A percentile compares a stretch with the other conserved stretches of the same genome.
phyloP scores from a whole-genome alignment of 2,113 vertebrate species.

The Scartelaos histophorus region DNA sequence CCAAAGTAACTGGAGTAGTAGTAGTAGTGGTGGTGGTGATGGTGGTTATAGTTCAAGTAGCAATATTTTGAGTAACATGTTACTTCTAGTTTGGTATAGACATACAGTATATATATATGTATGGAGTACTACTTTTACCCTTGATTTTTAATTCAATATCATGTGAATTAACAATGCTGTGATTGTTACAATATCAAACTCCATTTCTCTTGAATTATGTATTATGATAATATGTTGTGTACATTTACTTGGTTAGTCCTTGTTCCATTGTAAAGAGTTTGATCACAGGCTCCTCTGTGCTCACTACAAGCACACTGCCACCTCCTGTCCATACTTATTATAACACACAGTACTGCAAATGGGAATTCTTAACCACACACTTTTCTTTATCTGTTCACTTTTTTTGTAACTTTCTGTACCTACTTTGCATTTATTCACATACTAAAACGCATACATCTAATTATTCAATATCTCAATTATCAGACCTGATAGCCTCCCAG shows the following conservation, averaged over 20 bases:
- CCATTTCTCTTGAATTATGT: background rate
- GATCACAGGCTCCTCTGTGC: conserved; percentile 35
- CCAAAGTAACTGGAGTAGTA: background rate
- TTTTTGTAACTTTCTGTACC: background rate
- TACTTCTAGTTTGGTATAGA: too few relatives aligned
- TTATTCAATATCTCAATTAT: conserved; percentile 73
- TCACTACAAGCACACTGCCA: conserved; percentile 64
- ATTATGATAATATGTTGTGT: background rate
- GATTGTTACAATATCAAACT: background rate
- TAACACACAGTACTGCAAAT: conserved; percentile 22
- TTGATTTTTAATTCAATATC: background rate
- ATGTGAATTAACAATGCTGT: too few relatives aligned
- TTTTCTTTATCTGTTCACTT: conserved; percentile 22
- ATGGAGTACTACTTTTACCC: background rate
- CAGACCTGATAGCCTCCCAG: conserved; percentile 52
- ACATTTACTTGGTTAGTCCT: conserved; percentile 16
- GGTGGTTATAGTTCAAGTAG: too few relatives aligned
- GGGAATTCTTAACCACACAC: background rate
- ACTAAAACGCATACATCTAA: conserved; percentile 65
- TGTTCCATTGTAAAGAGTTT: conserved; percentile 22
- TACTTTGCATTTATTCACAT: conserved; percentile 51
- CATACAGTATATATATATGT: background rate
- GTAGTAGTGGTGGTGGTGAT: background rate
- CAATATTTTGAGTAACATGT: too few relatives aligned
- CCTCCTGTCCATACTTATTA: conserved; percentile 62